Percentiles rank a stretch among this genome's conserved stretches.
Evolutionary conservation across 2,888 invertebrate genomes (phyloP).

Genomic region (Quadriops clusia): DNA sequence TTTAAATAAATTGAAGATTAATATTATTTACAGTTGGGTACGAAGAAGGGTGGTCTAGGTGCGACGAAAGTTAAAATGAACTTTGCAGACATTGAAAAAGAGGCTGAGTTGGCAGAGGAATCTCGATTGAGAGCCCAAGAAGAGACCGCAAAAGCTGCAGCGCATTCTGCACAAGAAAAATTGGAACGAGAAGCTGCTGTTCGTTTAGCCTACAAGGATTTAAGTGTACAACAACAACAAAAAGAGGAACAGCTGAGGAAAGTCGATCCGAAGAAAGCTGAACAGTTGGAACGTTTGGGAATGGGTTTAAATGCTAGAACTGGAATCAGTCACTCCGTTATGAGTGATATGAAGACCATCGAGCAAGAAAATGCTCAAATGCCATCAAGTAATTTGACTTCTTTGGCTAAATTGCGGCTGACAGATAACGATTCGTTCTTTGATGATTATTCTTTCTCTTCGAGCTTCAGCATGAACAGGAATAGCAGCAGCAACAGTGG

Average conservation of each 20-base stretch:
- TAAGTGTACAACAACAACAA: constrained; percentile 51
- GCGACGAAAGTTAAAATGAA: constrained; percentile 91
- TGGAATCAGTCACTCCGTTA: constrained; percentile 72
- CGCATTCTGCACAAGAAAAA: constrained; percentile 49
- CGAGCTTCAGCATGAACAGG: constrained; percentile 50
- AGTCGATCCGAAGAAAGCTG: constrained; percentile 71
- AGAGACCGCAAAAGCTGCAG: constrained; percentile 33
- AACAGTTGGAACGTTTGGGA: constrained; percentile 83
- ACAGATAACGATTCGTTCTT: constrained; percentile 40
- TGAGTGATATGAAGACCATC: constrained; percentile 83
- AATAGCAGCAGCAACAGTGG: constrained; percentile 24
- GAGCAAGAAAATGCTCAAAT: constrained; percentile 62
- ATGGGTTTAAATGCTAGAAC: constrained; percentile 63
- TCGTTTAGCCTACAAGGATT: constrained; percentile 67
- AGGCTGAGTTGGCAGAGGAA: constrained; percentile 77
- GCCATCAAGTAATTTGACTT: constrained; percentile 35
- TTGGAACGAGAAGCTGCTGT: constrained; percentile 55
- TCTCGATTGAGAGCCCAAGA: constrained; percentile 37
- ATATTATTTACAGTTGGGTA: constrained; percentile 59
- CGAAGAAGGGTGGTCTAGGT: constrained; percentile 80
- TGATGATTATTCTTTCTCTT: constrained; percentile 41
- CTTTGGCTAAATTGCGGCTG: constrained; percentile 30
- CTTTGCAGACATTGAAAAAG: constrained; percentile 88
- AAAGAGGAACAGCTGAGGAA: constrained; percentile 61
- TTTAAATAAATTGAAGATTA: too few relatives aligned